These are phyloP conservation scores for Diplolepis rosae DNA, from an alignment of 2,888 invertebrate genomes.

Conservation along the genomic window DNA sequence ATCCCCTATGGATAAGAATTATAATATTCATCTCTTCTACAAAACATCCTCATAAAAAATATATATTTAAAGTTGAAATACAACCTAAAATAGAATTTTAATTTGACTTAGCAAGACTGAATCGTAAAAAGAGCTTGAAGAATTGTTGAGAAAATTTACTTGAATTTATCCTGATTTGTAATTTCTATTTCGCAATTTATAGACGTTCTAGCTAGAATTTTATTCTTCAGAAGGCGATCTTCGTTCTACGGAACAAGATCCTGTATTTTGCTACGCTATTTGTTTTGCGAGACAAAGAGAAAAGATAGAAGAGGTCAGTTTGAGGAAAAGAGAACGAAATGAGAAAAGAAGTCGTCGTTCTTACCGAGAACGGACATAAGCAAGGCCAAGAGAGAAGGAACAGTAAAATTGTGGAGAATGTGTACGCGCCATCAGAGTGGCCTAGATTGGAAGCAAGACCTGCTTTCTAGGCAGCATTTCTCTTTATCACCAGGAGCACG, in stretches of 20 bases:
- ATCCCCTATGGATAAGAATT: no score
- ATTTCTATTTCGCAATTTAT: slow-evolving; percentile 1
- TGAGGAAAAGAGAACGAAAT: slow-evolving; percentile 33
- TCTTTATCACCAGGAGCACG: slow-evolving; percentile 70
- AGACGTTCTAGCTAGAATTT: slow-evolving; percentile 7
- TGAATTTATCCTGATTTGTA: not conserved
- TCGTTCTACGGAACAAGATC: slow-evolving; percentile 14
- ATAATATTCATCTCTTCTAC: no score
- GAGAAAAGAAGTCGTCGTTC: slow-evolving; percentile 32
- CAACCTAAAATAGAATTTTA: no score
- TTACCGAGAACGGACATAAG: slow-evolving; percentile 49
- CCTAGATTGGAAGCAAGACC: slow-evolving; percentile 72
- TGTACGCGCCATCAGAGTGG: slow-evolving; percentile 69
- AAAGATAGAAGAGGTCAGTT: slow-evolving; percentile 18
- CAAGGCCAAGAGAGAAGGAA: slow-evolving; percentile 63
- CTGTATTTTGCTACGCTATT: slow-evolving; percentile 6
- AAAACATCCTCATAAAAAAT: no score
- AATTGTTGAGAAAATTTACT: not conserved
- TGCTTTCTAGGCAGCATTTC: slow-evolving; percentile 74
- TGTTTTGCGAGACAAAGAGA: slow-evolving; percentile 31
- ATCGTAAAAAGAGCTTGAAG: not conserved
- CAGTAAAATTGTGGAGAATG: slow-evolving; percentile 72
- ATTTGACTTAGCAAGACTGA: no score
- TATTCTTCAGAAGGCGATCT: slow-evolving; percentile 18
- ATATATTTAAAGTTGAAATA: no score